Base-by-base conservation (phyloP, 2,888 invertebrate genomes). In the Caenorhabditis sp. region DNA sequence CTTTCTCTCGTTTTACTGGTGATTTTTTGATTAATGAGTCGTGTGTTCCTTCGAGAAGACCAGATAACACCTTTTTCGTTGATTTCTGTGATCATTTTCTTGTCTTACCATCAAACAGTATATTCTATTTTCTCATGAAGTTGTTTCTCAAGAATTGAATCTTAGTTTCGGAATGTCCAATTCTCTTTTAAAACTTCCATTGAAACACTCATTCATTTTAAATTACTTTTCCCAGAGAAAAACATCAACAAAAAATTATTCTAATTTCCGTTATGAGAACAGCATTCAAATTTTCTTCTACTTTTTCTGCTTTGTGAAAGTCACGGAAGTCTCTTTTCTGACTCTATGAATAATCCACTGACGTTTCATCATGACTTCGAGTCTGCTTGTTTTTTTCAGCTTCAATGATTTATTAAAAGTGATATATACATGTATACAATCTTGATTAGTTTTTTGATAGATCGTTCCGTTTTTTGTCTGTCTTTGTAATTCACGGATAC, bases 21-120 rank as follows among this genome's bases (percentile, higher is more conserved):
- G 68, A 31, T 44, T 54, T 64, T 66, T 75, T 75, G 75, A 75
- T 75, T 75, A 41, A 75, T 75, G 66, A 59, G 47, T 49, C 22
- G 24, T 41, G 22, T 19, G 68, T 51, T 44, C 68, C 31, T 14
- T 51, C 41, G 56, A 56, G 54, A 56, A 56, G 38, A 69, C 10
- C 38, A 24, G 35, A 38, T 69, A n/a, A 69, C 54, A 69, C 54
- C 56, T 54, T 63, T 68, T 68, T 38, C 51, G 35, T 68, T 51
- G 31, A 35, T 19, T 28, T 66, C 19, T 12, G 47, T 49, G 49
- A 19, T 49, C 19, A n/a, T 49, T n/a, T 19, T 19, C 19, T 5
- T 49, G n/a, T 49, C 49, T 49, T 6, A 19, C 14, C 22, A 19
- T 49, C n/a, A n/a, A n/a, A n/a, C n/a, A n/a, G n/a, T n/a, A n/a